Conservation (phyloP, 2,888 invertebrate species). For the Sylvicola cinctus region DNA sequence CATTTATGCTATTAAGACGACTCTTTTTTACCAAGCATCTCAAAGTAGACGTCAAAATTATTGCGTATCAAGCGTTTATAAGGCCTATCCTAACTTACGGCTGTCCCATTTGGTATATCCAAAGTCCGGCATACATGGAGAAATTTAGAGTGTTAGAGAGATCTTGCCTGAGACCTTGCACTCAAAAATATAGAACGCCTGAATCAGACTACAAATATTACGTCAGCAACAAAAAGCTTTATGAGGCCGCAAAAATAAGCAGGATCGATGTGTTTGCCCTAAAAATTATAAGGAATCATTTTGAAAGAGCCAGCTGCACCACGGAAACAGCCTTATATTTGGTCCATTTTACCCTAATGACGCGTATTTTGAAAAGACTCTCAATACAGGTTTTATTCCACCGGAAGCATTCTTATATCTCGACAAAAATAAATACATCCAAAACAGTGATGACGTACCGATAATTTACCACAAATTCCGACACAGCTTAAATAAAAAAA, state of each 20-base stretch:
- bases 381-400: conserved; percentile 2
- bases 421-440: too few species aligned
- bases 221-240: background rate
- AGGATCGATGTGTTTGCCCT: background rate
- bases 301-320: background rate
- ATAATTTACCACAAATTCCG: too few species aligned
- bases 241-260: background rate
- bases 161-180: conserved; percentile 1
- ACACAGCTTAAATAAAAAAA: too few species aligned
- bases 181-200: background rate
- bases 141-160: conserved; percentile 3
- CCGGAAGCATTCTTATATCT: conserved; percentile 3
- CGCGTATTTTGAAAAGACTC: background rate
- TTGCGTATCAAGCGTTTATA: conserved; percentile 1
- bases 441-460: too few species aligned
- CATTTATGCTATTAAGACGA: background rate
- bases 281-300: conserved; percentile 1
- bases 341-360: background rate
- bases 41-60: background rate
- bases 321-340: background rate
- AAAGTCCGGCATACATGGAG: conserved; percentile 3
- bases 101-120: too few species aligned
- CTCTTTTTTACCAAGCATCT: conserved; percentile 1
- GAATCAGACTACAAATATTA: conserved; percentile 1
- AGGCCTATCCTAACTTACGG: conserved; percentile 4